Base-by-base conservation (phyloP, 2,113 vertebrate genomes). In the Halcyon senegalensis region DNA sequence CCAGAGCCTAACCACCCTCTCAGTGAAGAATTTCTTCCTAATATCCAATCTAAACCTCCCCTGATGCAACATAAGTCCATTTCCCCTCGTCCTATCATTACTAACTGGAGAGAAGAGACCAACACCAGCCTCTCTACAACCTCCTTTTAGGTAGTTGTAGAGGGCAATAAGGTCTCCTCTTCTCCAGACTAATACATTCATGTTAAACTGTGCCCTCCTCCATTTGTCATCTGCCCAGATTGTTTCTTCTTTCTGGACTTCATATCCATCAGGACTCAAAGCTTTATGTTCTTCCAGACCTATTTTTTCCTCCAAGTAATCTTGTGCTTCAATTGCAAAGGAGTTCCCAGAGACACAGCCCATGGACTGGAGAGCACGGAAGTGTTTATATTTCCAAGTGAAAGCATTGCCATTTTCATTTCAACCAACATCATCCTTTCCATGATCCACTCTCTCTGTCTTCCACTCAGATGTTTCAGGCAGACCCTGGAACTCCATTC, bases 351-450 rank as follows among this genome's bases (percentile, higher is more conserved):
- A 60, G 84, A 10, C 77, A n/a, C 20, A 3, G 30, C 84, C 59
- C 73, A 19, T 55, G 11, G 53, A 13, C 55, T 10, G 31, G 69
- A 56, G 82, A 87, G 59, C 83, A 53, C 55, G 30, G 73, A 25
- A n/a, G 11, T 50, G 14, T 67, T 90, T 72, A 2, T 85, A 7
- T 59, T 83, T 85, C 91, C 89, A 67, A 70, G 58, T 33, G 62
- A 25, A 55, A 37, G 60, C 56, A 2, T 20, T 85, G 70, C 86
- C 58, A 18, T 86, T 56, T 63, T 55, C 33, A 19, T 43, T 85
- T 30, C 83, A 60, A 3, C 58, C 67, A 76, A 8, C 50, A n/a
- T 90, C 72, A 95, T 64, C 63, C 72, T 96, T 96, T 92, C 94
- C 89, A 37, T 90, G 81, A 73, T 46, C 74, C 46, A 50, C 39